Conservation (phyloP, 2,888 invertebrate species). For the Drosophila nr. perissopoda region DNA sequence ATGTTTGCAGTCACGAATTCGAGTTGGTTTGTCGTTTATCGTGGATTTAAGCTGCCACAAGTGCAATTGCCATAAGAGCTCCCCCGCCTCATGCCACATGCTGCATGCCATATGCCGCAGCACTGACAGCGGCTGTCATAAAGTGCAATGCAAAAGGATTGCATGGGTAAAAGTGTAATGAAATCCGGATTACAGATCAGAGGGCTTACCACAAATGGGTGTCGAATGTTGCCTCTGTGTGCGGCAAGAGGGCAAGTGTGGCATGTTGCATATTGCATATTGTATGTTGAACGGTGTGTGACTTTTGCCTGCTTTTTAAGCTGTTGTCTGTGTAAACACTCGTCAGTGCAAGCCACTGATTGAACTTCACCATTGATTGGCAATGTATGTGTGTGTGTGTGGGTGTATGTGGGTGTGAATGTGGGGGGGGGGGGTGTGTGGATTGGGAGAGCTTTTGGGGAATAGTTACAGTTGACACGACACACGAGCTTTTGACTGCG, state of each 20-base stretch:
- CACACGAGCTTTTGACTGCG: slow-evolving; percentile 5
- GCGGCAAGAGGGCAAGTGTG: slow-evolving; percentile 5
- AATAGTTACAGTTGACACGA: not conserved
- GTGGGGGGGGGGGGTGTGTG: not conserved
- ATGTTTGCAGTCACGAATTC: not conserved
- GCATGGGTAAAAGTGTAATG: slow-evolving; percentile 59
- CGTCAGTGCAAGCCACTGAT: slow-evolving; percentile 25
- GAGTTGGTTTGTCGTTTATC: slow-evolving; percentile 11
- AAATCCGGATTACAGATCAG: slow-evolving; percentile 64
- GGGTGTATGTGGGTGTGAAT: not conserved
- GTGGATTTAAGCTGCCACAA: slow-evolving; percentile 11
- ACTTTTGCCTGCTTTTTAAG: slow-evolving; percentile 37
- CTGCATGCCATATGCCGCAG: slow-evolving; percentile 5
- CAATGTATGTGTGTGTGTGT: not conserved
- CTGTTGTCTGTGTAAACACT: slow-evolving; percentile 31
- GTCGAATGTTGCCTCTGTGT: slow-evolving; percentile 33
- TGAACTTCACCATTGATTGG: slow-evolving; percentile 23
- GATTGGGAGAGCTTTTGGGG: not conserved
- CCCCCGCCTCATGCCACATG: not conserved
- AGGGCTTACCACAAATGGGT: slow-evolving; percentile 38
- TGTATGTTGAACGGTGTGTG: slow-evolving; percentile 18
- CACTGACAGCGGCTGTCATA: slow-evolving; percentile 50
- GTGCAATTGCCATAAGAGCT: slow-evolving; percentile 11
- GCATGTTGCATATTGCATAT: slow-evolving; percentile 9
- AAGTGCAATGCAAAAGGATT: slow-evolving; percentile 39